A percentile compares a stretch with the other conserved stretches of the same genome.
These are phyloP conservation scores for Drosophila busckii DNA, from an alignment of 1,140 invertebrate genomes.

Conservation along the genomic window DNA sequence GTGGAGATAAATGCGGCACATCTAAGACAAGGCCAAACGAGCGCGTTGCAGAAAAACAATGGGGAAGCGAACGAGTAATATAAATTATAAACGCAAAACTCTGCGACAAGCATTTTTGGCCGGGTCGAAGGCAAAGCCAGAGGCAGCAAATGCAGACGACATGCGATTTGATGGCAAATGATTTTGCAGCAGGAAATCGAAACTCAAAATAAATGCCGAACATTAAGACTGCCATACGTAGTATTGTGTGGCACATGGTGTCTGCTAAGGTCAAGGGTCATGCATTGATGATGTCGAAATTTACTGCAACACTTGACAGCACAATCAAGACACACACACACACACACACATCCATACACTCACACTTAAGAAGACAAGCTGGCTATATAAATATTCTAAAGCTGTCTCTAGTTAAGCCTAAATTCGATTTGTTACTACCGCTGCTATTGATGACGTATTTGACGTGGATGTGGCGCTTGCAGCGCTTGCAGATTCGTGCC, in stretches of 20 bases:
- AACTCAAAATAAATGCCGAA: slow-evolving; percentile 42
- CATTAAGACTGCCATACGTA: neutral
- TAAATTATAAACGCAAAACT: slow-evolving; percentile 77
- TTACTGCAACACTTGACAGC: slow-evolving; percentile 64
- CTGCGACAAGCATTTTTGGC: slow-evolving; percentile 62
- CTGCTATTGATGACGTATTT: slow-evolving; percentile 28
- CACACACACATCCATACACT: no score
- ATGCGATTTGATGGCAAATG: slow-evolving; percentile 69
- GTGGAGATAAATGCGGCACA: no score
- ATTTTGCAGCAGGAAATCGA: slow-evolving; percentile 54
- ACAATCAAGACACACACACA: slow-evolving; percentile 28
- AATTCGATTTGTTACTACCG: slow-evolving; percentile 46
- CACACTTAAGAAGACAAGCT: no score
- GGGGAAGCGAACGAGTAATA: slow-evolving; percentile 54
- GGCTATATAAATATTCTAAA: no score
- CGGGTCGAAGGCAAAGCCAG: neutral
- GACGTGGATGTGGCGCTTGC: slow-evolving; percentile 17
- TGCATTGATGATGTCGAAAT: slow-evolving; percentile 53
- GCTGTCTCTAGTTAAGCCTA: slow-evolving; percentile 22
- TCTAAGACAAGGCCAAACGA: slow-evolving; percentile 59
- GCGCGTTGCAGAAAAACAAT: slow-evolving; percentile 68
- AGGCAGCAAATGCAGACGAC: slow-evolving; percentile 26
- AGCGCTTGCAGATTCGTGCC: slow-evolving; percentile 48
- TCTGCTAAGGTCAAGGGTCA: slow-evolving; percentile 72
- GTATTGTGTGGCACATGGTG: slow-evolving; percentile 43